Conservation (phyloP, 2,113 vertebrate genomes). For the Psittacara wagleri region DNA sequence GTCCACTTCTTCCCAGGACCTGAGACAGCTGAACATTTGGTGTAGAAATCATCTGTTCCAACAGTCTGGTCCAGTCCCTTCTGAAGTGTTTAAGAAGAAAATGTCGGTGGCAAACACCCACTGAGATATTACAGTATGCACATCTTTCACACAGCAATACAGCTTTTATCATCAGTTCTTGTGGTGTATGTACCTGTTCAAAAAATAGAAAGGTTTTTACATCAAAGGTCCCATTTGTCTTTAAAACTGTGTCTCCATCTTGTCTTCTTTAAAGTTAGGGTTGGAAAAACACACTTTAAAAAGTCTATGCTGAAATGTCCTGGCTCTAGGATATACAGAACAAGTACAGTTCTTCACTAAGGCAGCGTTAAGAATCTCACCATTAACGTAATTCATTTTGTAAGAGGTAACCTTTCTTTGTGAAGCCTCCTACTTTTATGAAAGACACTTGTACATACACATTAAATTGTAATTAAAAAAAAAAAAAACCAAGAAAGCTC, state of each 20-base stretch:
- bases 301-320: not conserved
- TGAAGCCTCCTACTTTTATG: not conserved
- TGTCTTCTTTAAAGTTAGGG: not conserved
- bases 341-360: not conserved
- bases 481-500: accelerated
- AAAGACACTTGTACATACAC: not conserved
- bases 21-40: not conserved
- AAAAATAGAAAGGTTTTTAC: not conserved
- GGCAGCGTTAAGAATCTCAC: not conserved
- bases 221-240: not conserved
- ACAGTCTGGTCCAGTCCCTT: not conserved
- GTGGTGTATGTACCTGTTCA: not conserved
- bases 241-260: not conserved
- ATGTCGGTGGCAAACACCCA: not conserved
- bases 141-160: not conserved
- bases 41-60: not conserved
- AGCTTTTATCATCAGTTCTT: not conserved
- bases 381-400: not conserved
- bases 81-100: not conserved
- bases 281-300: not conserved
- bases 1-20: not conserved
- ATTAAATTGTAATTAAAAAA: not conserved
- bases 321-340: not conserved
- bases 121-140: not conserved
- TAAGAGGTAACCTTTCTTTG: not conserved